These are phyloP conservation scores for Eremophila alpestris DNA, from an alignment of 2,797 vertebrate genomes.

Conservation along the genomic window DNA sequence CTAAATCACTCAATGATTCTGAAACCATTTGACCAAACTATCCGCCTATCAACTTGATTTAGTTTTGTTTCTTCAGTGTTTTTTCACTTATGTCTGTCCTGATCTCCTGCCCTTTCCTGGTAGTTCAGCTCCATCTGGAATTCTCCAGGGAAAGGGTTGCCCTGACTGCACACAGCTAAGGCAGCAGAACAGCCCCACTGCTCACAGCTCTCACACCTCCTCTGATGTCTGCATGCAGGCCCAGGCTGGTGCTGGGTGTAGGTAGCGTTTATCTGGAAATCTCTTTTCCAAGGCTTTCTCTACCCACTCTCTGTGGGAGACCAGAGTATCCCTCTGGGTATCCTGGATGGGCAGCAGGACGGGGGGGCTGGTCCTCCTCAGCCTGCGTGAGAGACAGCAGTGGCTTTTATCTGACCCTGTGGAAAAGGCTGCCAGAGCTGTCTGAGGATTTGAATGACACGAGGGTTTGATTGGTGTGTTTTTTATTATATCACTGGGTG, in stretches of 20 bases:
- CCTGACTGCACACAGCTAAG: rapidly evolving
- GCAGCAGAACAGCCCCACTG: not conserved
- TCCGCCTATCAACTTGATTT: not conserved
- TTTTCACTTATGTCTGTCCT: not conserved
- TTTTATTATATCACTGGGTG: too few species aligned
- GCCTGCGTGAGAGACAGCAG: too few species aligned
- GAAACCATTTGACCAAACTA: not conserved
- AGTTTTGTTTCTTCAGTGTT: not conserved
- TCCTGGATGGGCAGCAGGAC: too few species aligned
- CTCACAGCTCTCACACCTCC: not conserved
- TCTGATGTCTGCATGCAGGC: rapidly evolving
- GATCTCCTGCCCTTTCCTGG: not conserved
- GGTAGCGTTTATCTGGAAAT: not conserved
- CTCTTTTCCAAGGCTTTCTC: not conserved
- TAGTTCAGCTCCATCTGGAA: not conserved
- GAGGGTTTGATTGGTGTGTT: too few species aligned
- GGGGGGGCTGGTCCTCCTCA: too few species aligned
- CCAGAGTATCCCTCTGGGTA: too few species aligned
- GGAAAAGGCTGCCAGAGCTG: too few species aligned
- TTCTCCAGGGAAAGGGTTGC: not conserved
- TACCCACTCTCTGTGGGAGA: too few species aligned
- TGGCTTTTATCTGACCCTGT: too few species aligned
- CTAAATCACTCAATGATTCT: not conserved
- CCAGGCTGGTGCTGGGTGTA: not conserved
- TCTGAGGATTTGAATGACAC: too few species aligned